Percentiles rank a stretch among this genome's conserved stretches.
Evolutionary conservation across 2,113 vertebrate genomes (phyloP).

Genomic region (Pachycephala philippinensis): DNA sequence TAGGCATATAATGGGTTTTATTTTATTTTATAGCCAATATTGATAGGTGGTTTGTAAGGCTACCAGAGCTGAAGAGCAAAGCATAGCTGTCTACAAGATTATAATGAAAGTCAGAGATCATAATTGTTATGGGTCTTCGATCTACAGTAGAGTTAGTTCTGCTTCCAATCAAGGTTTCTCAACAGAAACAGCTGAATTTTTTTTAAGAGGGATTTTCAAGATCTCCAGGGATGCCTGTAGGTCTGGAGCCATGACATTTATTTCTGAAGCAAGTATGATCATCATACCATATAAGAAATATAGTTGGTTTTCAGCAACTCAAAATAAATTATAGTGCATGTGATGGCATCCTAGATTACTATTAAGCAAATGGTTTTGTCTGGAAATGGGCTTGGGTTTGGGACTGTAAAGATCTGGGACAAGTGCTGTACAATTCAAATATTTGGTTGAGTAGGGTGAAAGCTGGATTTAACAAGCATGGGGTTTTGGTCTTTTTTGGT

Average conservation of each 20-base stretch:
- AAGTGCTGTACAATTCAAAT: not conserved
- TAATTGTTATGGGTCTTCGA: not conserved
- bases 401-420: not conserved
- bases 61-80: not conserved
- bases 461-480: not conserved
- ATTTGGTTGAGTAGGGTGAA: not conserved
- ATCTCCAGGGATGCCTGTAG: not conserved
- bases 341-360: not conserved
- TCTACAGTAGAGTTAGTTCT: not conserved
- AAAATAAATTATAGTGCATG: not conserved
- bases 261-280: not conserved
- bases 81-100: not conserved
- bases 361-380: not conserved
- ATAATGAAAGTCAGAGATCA: not conserved
- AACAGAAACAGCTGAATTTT: not conserved
- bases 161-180: not conserved
- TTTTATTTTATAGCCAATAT: not conserved
- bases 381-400: not conserved
- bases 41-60: not conserved
- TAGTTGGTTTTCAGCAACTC: not conserved
- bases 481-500: not conserved
- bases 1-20: not conserved
- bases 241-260: not conserved
- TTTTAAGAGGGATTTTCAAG: not conserved
- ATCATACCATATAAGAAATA: not conserved